phyloP scores from a whole-genome alignment of 1,140 invertebrate genomes.

The Lordiphosa collinella region DNA sequence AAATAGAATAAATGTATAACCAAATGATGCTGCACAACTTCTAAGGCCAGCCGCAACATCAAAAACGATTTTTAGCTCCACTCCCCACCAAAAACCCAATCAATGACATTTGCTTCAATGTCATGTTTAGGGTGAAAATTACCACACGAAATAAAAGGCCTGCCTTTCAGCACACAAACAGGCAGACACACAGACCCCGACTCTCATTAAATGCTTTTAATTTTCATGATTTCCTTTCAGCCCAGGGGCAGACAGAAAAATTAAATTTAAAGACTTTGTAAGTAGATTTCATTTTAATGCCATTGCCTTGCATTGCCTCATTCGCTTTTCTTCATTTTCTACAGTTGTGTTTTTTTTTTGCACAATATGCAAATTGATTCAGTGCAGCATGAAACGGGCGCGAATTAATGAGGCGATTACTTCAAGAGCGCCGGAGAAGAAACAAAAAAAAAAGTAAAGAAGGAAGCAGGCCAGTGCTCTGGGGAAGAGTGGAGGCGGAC shows the following conservation, averaged over 20 bases:
- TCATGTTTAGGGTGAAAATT: conserved; percentile 50
- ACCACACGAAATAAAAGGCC: conserved; percentile 42
- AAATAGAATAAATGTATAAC: neutral
- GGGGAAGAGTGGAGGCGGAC: conserved; percentile 2
- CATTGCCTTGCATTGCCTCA: conserved; percentile 1
- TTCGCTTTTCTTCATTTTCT: conserved; percentile 13
- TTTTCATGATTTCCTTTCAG: conserved; percentile 49
- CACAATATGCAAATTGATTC: conserved; percentile 76
- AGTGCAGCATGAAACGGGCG: conserved; percentile 71
- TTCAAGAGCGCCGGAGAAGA: conserved; percentile 41
- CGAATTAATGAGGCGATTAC: conserved; percentile 76
- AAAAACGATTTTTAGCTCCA: conserved; percentile 8
- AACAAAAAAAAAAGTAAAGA: conserved; percentile 24
- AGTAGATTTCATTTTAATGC: conserved; percentile 60
- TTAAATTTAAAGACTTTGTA: conserved; percentile 75
- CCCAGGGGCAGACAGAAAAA: conserved; percentile 44
- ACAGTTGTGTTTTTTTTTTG: conserved; percentile 44
- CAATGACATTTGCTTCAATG: conserved; percentile 66
- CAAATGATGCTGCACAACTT: conserved; percentile 14
- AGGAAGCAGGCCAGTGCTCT: conserved; percentile 16
- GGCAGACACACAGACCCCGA: conserved; percentile 14
- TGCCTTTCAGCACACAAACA: conserved; percentile 26
- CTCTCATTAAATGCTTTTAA: conserved; percentile 68
- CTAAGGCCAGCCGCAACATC: conserved; percentile 16
- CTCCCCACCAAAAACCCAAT: conserved; percentile 1